Evolutionary conservation across 2,797 vertebrate species (phyloP).

Genomic region (Tarsius wallacei): DNA sequence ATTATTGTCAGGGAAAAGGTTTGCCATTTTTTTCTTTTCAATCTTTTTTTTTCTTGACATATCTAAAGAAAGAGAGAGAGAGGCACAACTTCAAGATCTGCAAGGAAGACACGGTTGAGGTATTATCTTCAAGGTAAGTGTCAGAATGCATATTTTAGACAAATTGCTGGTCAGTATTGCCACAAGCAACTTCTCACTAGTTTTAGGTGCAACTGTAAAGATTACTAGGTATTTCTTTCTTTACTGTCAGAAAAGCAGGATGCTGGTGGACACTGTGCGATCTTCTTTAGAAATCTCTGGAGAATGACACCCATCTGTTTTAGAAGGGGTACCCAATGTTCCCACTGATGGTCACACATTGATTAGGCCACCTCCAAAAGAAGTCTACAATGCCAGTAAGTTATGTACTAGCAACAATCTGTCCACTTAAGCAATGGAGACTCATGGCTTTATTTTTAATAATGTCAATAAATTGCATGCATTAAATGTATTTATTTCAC

Average conservation of each 20-base stretch:
- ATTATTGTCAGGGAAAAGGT: conserved; percentile 66
- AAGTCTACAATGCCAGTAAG: not conserved
- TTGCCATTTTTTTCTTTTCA: conserved; percentile 62
- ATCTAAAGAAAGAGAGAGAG: conserved; percentile 20
- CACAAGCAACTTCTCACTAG: not conserved
- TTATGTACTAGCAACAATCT: not conserved
- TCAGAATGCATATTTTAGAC: conserved; percentile 47
- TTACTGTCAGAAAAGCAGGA: not conserved
- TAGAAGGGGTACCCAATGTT: not conserved
- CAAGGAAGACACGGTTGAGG: not conserved
- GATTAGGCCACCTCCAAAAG: not conserved
- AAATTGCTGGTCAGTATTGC: not conserved
- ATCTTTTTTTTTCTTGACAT: not conserved
- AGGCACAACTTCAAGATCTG: not conserved
- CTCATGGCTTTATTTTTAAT: not conserved
- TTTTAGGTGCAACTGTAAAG: conserved; percentile 23
- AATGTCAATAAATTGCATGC: not conserved
- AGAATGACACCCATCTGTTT: not conserved
- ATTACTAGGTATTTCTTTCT: not conserved
- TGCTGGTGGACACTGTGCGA: not conserved
- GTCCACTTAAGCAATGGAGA: not conserved
- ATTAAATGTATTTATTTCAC: conserved; percentile 22
- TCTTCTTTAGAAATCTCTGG: not conserved
- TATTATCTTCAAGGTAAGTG: conserved; percentile 51
- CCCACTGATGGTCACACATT: not conserved